A percentile compares a stretch with the other conserved stretches of the same genome.
Evolutionary conservation across 2,888 invertebrate species (phyloP).

Genomic region (Drosophila buzzatii): DNA sequence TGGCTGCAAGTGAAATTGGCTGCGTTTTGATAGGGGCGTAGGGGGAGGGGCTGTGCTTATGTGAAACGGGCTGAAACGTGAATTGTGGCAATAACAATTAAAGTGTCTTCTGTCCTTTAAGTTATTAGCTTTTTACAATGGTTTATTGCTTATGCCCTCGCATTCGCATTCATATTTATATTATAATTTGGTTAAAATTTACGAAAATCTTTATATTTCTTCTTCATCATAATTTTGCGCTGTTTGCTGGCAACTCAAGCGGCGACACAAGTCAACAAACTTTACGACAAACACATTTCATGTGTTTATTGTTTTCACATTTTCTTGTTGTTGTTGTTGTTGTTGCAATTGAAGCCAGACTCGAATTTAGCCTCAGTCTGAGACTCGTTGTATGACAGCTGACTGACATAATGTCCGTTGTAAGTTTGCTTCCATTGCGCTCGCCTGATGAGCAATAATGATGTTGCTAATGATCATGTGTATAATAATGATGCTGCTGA

Average conservation of each 20-base stretch:
- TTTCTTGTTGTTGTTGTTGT: conserved; percentile 21
- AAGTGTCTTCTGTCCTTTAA: conserved; percentile 21
- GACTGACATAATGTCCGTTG: conserved; percentile 75
- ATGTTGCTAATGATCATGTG: conserved; percentile 44
- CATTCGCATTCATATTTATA: conserved; percentile 4
- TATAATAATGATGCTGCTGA: conserved; percentile 12
- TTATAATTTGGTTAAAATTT: conserved; percentile 26
- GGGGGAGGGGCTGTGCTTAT: not conserved
- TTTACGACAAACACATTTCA: conserved; percentile 38
- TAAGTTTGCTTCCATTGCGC: conserved; percentile 52
- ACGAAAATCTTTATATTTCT: conserved; percentile 26
- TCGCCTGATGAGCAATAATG: conserved; percentile 48
- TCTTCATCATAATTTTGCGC: not conserved
- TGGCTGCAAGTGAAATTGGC: conserved; percentile 70
- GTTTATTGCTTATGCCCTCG: conserved; percentile 13
- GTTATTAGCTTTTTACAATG: conserved; percentile 22
- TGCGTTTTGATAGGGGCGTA: not conserved
- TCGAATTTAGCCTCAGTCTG: conserved; percentile 27
- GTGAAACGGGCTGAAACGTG: conserved; percentile 10
- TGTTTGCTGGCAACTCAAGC: conserved; percentile 64
- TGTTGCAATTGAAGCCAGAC: conserved; percentile 53
- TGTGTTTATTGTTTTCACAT: conserved; percentile 41
- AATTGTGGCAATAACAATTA: conserved; percentile 27
- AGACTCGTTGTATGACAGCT: conserved; percentile 65
- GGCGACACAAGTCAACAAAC: conserved; percentile 67